Base-by-base conservation (phyloP, 2,113 vertebrate genomes). In the Aspiorhynchus laticeps region DNA sequence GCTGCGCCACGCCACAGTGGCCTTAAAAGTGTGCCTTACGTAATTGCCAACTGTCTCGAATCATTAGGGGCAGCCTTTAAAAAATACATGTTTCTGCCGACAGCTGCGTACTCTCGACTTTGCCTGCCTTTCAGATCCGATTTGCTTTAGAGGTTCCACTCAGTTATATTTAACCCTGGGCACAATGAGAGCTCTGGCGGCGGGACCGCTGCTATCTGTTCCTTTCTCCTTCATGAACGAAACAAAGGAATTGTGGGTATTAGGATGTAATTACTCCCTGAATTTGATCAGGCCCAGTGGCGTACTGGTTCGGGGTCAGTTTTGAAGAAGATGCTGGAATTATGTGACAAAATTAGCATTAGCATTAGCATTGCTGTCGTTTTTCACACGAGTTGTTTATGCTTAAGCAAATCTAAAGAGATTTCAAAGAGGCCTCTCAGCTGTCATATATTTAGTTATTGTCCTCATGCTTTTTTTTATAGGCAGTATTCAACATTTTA, bases 31-130 rank as follows among this genome's bases (percentile, higher is more conserved):
- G 92, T 91, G 90, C 89, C 93, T 95, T 95, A 95, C 91, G 91
- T 95, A 95, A 95, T 94, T 93, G 93, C 93, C 94, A 95, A 95
- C 94, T 95, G 95, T 95, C 95, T 94, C 91, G 91, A 94, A 93
- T 94, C 94, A 95, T 95, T 95, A 95, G 93, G 93, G 94, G 94
- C 93, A 94, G 93, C 93, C 93, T 88, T 94, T 93, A 93, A 93
- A 95, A 95, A 94, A 94, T 93, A 94, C 94, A 94, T 93, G 92
- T 91, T 93, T 91, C 80, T 76, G 92, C 93, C 89, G 95, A 95
- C 95, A 96, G 94, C 94, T 95, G 95, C 91, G 92, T 93, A 91
- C 93, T 91, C 91, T 94, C 90, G 92, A 93, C 94, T 95, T 95
- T 94, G 93, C 93, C 93, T 93, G 94, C 93, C 92, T 94, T 95